Conservation (phyloP, 1,140 invertebrate genomes). For the Hermetia illucens region DNA sequence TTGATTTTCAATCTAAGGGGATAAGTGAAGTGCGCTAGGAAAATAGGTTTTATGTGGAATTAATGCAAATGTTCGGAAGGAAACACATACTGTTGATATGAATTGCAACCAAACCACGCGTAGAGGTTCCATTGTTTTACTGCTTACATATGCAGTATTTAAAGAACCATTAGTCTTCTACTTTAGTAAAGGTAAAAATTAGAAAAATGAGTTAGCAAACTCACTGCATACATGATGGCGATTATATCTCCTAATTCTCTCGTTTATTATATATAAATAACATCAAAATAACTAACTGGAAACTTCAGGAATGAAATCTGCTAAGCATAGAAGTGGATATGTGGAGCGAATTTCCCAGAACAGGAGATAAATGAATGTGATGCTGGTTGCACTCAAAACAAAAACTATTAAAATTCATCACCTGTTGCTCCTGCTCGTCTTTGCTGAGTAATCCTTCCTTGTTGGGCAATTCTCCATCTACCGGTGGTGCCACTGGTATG, state of each 20-base stretch:
- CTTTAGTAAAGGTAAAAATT: too few relatives aligned
- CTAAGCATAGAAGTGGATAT: background rate
- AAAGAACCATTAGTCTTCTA: too few relatives aligned
- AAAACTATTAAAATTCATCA: slow-evolving; percentile 3
- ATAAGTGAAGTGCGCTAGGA: too few relatives aligned
- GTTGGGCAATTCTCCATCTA: slow-evolving; percentile 31
- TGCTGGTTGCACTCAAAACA: background rate
- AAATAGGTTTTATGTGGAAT: too few relatives aligned
- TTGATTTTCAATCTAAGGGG: too few relatives aligned
- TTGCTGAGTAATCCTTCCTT: slow-evolving; percentile 5
- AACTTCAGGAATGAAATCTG: slow-evolving; percentile 3
- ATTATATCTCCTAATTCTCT: slow-evolving; percentile 4
- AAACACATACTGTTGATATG: too few relatives aligned
- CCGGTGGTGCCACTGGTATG: slow-evolving; percentile 55
- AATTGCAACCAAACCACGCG: too few relatives aligned
- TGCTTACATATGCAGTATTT: too few relatives aligned
- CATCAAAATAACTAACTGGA: slow-evolving; percentile 3
- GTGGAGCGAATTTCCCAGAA: slow-evolving; percentile 1
- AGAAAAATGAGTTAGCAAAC: background rate
- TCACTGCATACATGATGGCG: slow-evolving; percentile 1
- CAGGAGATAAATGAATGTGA: background rate
- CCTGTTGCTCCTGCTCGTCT: slow-evolving; percentile 11
- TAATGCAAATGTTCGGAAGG: too few relatives aligned
- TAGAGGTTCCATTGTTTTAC: too few relatives aligned
- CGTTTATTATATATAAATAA: slow-evolving; percentile 1